A percentile compares a stretch with the other conserved stretches of the same genome.
phyloP scores from a whole-genome alignment of 2,797 vertebrate species.

The Melopsittacus undulatus region DNA sequence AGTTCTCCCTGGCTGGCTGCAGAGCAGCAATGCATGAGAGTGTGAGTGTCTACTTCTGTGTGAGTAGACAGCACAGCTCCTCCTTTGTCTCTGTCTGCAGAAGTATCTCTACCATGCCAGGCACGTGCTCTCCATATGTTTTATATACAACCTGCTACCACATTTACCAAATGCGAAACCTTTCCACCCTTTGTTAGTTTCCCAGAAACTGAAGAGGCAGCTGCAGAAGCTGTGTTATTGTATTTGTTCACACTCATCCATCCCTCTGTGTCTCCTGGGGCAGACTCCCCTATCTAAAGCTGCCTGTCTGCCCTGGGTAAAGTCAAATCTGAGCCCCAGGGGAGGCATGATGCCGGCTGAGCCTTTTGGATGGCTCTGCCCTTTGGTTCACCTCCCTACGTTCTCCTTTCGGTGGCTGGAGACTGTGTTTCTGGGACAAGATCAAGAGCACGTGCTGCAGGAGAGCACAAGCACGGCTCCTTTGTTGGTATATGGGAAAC shows the following conservation, averaged over 20 bases:
- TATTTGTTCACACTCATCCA: not conserved
- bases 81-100: not conserved
- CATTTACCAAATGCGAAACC: not conserved
- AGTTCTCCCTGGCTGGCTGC: not conserved
- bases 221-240: not conserved
- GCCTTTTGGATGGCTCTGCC: not conserved
- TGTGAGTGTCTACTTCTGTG: too few species aligned
- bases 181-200: not conserved
- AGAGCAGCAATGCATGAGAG: fast-evolving
- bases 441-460: not conserved
- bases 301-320: not conserved
- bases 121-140: not conserved
- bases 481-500: not conserved
- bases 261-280: not conserved
- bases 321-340: not conserved
- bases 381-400: not conserved
- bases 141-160: not conserved
- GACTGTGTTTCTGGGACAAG: not conserved
- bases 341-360: not conserved
- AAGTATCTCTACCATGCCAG: not conserved
- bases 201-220: not conserved
- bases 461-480: not conserved
- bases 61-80: not conserved
- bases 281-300: not conserved
- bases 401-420: not conserved